Base-by-base conservation (phyloP, 2,113 vertebrate genomes). In the Oceanites oceanicus region DNA sequence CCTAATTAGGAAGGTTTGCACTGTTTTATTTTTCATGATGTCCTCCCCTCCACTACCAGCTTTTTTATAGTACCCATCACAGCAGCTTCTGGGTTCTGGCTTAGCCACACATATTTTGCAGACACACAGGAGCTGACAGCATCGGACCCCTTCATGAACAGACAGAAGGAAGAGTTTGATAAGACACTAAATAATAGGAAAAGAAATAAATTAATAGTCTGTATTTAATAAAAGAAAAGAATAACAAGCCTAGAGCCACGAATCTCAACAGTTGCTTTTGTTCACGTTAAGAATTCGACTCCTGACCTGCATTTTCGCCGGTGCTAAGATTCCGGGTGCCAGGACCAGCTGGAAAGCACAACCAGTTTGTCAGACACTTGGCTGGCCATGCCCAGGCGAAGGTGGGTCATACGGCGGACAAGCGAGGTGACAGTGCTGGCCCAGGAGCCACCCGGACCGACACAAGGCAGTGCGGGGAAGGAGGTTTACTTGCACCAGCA, bases 1-100 rank as follows among this genome's bases (percentile, higher is more conserved):
- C 38, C 73, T 94, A 90, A 95, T 94, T 95, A 95, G 92, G 88
- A 62, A 88, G 71, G 75, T 88, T 93, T 83, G 59, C 65, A 84
- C 45, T 85, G 40, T 45, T 90, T 77, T 91, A 29, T 77, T 67
- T 86, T 80, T 84, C 92, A 88, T 88, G 56, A 68, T 4, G 6
- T 56, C n/a, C 34, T 84, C 27, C 25, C 18, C 36, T 68, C 32
- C 16, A 58, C 67, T 49, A 55, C 6, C 26, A 71, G 27, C 2
- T 1, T 38, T 76, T 68, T 61, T 27, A 13, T 1, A 36, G 59
- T 13, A 17, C 20, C 50, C 30, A 88, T 52, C 66, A 65, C 63
- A 71, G 53, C 32, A 83, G 42, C 19, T 65, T 36, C 67, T 55
- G 73, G 16, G 47, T 29, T 63, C 65, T 63, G 62, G 40, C 42